Conservation (phyloP, 1,140 invertebrate species). For the Aphelinus atriplicis region DNA sequence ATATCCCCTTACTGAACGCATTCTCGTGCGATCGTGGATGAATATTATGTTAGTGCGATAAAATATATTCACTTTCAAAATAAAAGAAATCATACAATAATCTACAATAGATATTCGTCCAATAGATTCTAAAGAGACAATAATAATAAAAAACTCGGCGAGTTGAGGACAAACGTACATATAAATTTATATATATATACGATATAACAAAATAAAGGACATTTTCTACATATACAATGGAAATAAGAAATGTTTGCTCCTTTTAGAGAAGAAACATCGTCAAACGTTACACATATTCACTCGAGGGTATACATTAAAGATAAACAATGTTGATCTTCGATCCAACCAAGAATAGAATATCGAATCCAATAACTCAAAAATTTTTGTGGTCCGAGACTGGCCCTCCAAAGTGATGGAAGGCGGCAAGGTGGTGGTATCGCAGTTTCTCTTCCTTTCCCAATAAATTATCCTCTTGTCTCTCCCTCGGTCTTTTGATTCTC, state of each 20-base stretch:
- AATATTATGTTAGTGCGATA: constrained; percentile 6
- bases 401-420: constrained; percentile 24
- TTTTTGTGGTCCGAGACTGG: constrained; percentile 17
- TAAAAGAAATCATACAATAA: constrained; percentile 9
- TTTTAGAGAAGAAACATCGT: not conserved
- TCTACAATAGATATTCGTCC: constrained; percentile 17
- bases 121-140: constrained; percentile 1
- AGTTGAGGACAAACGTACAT: not conserved
- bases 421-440: not conserved
- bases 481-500: constrained; percentile 21
- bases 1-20: not conserved
- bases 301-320: constrained; percentile 4
- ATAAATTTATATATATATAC: constrained; percentile 1
- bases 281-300: constrained; percentile 6
- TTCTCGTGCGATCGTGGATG: constrained; percentile 9
- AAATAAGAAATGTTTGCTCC: not conserved
- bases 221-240: constrained; percentile 1
- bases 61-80: not conserved
- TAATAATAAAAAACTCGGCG: constrained; percentile 16
- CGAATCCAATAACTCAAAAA: constrained; percentile 16
- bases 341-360: constrained; percentile 30
- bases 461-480: not conserved
- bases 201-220: constrained; percentile 15
- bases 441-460: not conserved
- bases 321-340: constrained; percentile 30